Evolutionary conservation across 64 coral and sea anemone species (phyloP).

Genomic region (Acropora tenuis): DNA sequence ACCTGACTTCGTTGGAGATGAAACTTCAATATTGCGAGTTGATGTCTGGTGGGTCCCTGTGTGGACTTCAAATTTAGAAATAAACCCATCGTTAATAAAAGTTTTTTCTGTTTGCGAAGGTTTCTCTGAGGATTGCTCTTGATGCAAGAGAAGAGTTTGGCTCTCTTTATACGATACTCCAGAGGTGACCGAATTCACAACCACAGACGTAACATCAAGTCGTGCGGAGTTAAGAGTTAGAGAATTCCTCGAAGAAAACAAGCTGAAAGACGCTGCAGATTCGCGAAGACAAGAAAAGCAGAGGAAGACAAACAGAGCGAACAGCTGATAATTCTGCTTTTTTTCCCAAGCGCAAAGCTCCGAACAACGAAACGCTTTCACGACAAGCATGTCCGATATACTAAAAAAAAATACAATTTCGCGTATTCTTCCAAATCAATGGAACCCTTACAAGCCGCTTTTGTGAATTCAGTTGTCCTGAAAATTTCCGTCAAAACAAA

Average conservation of each 20-base stretch:
- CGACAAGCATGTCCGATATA: not conserved
- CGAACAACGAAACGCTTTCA: not conserved
- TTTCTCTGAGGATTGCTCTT: not conserved
- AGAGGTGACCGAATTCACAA: not conserved
- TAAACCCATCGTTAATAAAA: constrained; percentile 27
- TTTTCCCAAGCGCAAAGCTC: constrained; percentile 14
- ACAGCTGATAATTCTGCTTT: not conserved
- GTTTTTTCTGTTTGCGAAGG: not conserved
- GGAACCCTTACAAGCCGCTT: not conserved
- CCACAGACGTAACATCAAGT: not conserved
- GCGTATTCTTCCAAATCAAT: not conserved
- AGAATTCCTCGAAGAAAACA: not conserved
- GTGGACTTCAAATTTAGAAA: constrained; percentile 35
- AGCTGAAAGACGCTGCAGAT: constrained; percentile 1
- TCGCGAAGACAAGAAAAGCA: not conserved
- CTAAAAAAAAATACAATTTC: not conserved
- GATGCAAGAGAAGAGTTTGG: constrained; percentile 3
- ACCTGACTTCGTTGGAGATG: not conserved
- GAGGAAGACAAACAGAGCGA: not conserved
- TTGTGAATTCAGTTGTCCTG: not conserved
- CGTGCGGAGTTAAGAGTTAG: not conserved
- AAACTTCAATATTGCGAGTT: not conserved
- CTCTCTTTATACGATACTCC: not conserved
- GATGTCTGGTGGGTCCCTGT: not conserved
- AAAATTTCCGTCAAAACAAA: not conserved